These are phyloP conservation scores for Mus musculus DNA, from an alignment of 2,113 vertebrate species.

Conservation along the genomic window GRCm39 chr4:154945501-154946000, in stretches of 20 bases:
- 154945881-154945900: constrained; percentile 86
- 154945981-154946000: neutral
- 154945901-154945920: accelerated
- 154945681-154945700: constrained; percentile 89
- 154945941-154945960: neutral
- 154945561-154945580: neutral
- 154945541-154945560: neutral
- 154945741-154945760: constrained; percentile 81
- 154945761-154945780: constrained; percentile 70
- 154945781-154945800: constrained; percentile 83
- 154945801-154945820: constrained; percentile 85
- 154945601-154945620: constrained; percentile 85
- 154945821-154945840: constrained; percentile 87
- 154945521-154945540: neutral
- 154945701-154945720: constrained; percentile 86
- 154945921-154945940: neutral
- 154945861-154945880: constrained; percentile 90
- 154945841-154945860: constrained; percentile 87
- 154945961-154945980: neutral
- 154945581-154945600: neutral
- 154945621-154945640: constrained; percentile 89
- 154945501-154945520: neutral
- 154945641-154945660: constrained; percentile 88
- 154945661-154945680: constrained; percentile 88
- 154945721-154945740: constrained; percentile 91